Percentiles rank a stretch among this genome's conserved stretches.
Conservation (phyloP, 2,113 vertebrate species). For the Cervus canadensis region DNA sequence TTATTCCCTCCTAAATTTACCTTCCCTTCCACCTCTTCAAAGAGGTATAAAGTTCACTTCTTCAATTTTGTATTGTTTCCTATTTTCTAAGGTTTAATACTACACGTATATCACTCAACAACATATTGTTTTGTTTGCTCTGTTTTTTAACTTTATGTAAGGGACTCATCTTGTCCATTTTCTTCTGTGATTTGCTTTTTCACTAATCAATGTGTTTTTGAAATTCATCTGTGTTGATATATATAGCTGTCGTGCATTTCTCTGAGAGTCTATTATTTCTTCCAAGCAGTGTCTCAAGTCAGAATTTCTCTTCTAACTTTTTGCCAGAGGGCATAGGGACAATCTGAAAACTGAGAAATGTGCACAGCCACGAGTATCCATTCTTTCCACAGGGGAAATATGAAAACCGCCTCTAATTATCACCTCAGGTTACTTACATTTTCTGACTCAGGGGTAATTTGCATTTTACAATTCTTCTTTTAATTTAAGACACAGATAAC, state of each 20-base stretch:
- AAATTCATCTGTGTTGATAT: neutral
- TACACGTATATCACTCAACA: neutral
- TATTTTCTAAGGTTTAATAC: neutral
- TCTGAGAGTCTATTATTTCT: constrained; percentile 8
- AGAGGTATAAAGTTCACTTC: neutral
- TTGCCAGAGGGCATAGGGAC: neutral
- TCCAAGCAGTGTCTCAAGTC: neutral
- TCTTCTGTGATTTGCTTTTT: constrained; percentile 8
- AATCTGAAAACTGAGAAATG: neutral
- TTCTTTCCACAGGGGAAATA: neutral
- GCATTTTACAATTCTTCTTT: neutral
- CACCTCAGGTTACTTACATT: neutral
- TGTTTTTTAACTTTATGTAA: neutral
- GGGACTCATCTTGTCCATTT: neutral
- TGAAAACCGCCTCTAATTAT: constrained; percentile 2
- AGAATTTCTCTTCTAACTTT: constrained; percentile 18
- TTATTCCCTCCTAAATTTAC: neutral
- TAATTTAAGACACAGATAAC: neutral
- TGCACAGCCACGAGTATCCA: neutral
- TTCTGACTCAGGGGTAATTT: constrained; percentile 22
- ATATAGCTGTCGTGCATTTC: neutral
- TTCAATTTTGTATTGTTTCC: neutral
- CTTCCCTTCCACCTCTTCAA: neutral
- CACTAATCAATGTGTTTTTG: neutral
- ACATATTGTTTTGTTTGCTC: neutral